Base-by-base conservation (phyloP, 2,797 vertebrate species). In the Vespertilio murinus region DNA sequence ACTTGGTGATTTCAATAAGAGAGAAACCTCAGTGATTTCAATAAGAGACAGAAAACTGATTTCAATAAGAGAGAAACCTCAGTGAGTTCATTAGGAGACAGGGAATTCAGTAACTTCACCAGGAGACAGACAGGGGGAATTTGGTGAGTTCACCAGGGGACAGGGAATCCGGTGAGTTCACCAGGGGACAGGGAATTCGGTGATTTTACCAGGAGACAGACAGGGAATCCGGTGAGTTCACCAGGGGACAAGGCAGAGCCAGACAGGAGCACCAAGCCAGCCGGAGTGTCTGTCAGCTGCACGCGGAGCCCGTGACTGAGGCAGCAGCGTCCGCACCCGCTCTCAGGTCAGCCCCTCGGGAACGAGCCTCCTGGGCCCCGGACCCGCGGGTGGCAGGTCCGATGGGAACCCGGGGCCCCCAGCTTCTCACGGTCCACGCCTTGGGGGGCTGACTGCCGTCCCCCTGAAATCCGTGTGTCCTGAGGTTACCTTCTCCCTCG, bases 381-480 rank as follows among this genome's bases (percentile, higher is more conserved):
- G 47, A 35, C 2, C 10, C 16, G 0, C 22, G 0, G 6, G 33
- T 0, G 17, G 73, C 49, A 17, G 35, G 9, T 33, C 52, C 0
- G 9, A 14, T 8, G 1, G 2, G 79, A 11, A 23, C 1, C 30
- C 0, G 7, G 10, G 67, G 54, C 23, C 54, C 49, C 54, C 54
- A 38, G 52, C 1, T 11, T 42, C 78, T 65, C 6, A 42, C 0
- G 10, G 42, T 7, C 25, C 8, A 8, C 6, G 2, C 49, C 4
- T 9, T 4, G 33, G 30, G 52, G 17, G 59, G 28, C 0, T 0
- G 23, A 14, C 54, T 13, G 1, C 52, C 22, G n/a, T 1, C 42
- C 1, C 30, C 3, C 8, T 0, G 30, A 6, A 47, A 3, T 23
- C 3, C 0, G 0, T 0, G 4, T 56, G 4, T 10, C 13, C 0